Percentiles rank a stretch among this genome's conserved stretches.
phyloP scores from a whole-genome alignment of 2,888 invertebrate species.

The Ryuthela nishihirai region DNA sequence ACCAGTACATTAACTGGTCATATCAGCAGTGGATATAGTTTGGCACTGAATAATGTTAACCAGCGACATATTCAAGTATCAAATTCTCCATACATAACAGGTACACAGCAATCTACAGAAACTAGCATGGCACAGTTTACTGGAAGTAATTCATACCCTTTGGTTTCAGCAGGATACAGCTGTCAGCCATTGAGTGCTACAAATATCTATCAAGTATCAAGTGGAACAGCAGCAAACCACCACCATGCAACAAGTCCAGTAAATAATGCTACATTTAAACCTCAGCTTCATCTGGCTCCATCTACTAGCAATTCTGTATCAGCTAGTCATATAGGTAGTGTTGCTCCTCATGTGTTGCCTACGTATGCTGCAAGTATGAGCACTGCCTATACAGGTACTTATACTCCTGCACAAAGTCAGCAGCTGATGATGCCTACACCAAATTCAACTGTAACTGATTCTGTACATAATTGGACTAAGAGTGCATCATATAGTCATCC shows the following conservation, averaged over 20 bases:
- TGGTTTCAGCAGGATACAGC: constrained; percentile 28
- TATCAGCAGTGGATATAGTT: background rate
- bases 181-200: constrained; percentile 23
- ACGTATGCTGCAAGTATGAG: too few species aligned
- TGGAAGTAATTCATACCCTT: too few species aligned
- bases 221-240: constrained; percentile 10
- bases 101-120: too few species aligned
- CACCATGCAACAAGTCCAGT: constrained; percentile 10
- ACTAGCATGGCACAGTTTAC: background rate
- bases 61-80: background rate
- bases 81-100: constrained; percentile 6
- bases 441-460: constrained; percentile 1
- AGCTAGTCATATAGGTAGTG: constrained; percentile 9
- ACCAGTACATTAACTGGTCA: background rate
- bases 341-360: background rate
- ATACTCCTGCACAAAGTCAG: constrained; percentile 23
- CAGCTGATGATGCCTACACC: constrained; percentile 9
- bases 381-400: constrained; percentile 9
- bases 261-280: background rate
- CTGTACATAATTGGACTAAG: constrained; percentile 9
- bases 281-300: background rate
- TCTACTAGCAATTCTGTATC: background rate
- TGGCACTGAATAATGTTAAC: background rate
- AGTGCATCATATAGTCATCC: too few species aligned
- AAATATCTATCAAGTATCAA: constrained; percentile 24